These are phyloP conservation scores for Drosophila engyochracea DNA, from an alignment of 2,888 invertebrate species.

Conservation along the genomic window DNA sequence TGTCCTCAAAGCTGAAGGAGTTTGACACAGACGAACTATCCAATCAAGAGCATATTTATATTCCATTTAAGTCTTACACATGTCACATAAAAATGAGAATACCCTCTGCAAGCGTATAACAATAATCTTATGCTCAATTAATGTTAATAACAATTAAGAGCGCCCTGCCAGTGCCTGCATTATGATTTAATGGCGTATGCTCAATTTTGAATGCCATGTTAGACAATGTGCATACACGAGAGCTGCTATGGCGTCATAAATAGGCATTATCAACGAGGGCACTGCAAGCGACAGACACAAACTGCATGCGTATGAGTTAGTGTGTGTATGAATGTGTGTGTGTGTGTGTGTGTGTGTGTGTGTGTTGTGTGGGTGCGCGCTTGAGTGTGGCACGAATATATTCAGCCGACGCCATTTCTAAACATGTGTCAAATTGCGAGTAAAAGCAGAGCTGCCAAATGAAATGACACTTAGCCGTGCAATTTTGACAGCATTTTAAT, in stretches of 20 bases:
- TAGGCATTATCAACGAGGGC: constrained; percentile 55
- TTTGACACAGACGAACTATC: neutral
- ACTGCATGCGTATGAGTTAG: neutral
- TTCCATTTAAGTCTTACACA: neutral
- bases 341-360: neutral
- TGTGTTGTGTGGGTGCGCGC: constrained; percentile 11
- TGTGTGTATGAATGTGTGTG: neutral
- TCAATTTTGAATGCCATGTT: constrained; percentile 18
- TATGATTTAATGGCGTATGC: constrained; percentile 31
- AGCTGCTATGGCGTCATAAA: constrained; percentile 39
- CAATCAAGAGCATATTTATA: neutral
- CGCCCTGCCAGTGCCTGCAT: neutral
- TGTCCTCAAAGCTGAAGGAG: neutral
- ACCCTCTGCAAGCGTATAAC: neutral
- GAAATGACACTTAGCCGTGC: constrained; percentile 75
- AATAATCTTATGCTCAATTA: neutral
- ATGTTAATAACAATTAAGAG: neutral
- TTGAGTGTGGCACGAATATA: constrained; percentile 15
- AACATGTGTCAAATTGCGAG: constrained; percentile 27
- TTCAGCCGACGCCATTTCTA: constrained; percentile 22
- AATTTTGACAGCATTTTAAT: constrained; percentile 75
- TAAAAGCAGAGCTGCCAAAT: constrained; percentile 53
- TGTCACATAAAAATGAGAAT: neutral
- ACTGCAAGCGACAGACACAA: constrained; percentile 50
- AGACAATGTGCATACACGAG: neutral